These are phyloP conservation scores for Cavia porcellus DNA, from an alignment of 2,113 vertebrate species.

Conservation along the genomic window DNA sequence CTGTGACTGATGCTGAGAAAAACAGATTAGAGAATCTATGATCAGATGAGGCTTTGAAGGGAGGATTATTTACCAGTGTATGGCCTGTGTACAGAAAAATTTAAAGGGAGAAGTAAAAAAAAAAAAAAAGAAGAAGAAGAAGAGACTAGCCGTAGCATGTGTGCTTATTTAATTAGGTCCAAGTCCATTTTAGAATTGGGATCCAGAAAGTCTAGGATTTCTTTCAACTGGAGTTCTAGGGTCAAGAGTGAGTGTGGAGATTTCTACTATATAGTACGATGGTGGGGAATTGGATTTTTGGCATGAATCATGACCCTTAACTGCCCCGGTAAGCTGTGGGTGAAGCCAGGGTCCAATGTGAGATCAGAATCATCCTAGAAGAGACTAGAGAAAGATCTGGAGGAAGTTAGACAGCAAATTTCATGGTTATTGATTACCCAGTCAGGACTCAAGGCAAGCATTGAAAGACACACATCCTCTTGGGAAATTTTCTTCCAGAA, in stretches of 20 bases:
- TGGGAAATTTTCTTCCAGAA: neutral
- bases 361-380: neutral
- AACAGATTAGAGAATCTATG: neutral
- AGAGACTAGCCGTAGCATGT: fast-evolving
- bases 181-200: neutral
- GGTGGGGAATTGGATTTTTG: neutral
- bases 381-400: neutral
- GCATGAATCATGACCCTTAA: neutral
- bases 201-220: neutral
- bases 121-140: neutral
- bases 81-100: neutral
- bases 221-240: neutral
- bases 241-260: neutral
- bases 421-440: neutral
- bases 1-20: neutral
- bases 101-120: neutral
- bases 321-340: neutral
- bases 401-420: neutral
- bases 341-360: neutral
- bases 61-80: neutral
- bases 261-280: too few species aligned
- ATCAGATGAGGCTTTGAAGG: neutral
- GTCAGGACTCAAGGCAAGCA: neutral
- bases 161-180: neutral
- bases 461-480: too few species aligned